Base-by-base conservation (phyloP, 2,888 invertebrate species). In the Petrolisthes manimaculis region DNA sequence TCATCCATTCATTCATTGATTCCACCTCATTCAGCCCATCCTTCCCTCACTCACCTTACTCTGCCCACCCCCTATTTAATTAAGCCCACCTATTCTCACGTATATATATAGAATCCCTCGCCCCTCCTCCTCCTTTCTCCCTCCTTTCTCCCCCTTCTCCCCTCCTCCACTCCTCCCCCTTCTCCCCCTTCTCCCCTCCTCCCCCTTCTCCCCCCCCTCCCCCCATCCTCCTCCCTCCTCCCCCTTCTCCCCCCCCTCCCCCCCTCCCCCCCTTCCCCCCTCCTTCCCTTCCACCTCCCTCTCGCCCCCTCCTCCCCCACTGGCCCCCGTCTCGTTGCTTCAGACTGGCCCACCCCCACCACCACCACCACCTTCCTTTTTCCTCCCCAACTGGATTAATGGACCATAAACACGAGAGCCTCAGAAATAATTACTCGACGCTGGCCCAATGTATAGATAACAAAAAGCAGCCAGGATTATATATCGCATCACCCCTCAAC, bases 351-450 rank as follows among this genome's bases (percentile, higher is more conserved):
- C n/a, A n/a, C n/a, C n/a, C n/a, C n/a, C n/a, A n/a, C n/a, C n/a
- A n/a, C n/a, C n/a, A n/a, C n/a, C n/a, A n/a, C n/a, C n/a, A n/a
- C n/a, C n/a, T n/a, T n/a, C n/a, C 61, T 71, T 71, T 71, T 71
- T 71, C n/a, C 18, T 18, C n/a, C 8, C n/a, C 71, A n/a, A 5
- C 5, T 5, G n/a, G 71, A 71, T 71, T 71, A 71, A 71, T 71
- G n/a, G 8, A 5, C 12, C 71, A 5, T 5, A n/a, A 71, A 71
- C 71, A 71, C n/a, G 71, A 12, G 5, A 71, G n/a, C 71, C 71
- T 71, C 9, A 71, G 71, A 71, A 71, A 71, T 71, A 71, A 71
- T 71, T 71, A 71, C 71, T 71, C 18, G 71, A 71, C 71, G 9
- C 71, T n/a, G 3, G 5, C 14, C 69, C 14, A 69, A 14, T 18